These are phyloP conservation scores for Drosophila pachea DNA, from an alignment of 1,140 invertebrate genomes.

Conservation along the genomic window DNA sequence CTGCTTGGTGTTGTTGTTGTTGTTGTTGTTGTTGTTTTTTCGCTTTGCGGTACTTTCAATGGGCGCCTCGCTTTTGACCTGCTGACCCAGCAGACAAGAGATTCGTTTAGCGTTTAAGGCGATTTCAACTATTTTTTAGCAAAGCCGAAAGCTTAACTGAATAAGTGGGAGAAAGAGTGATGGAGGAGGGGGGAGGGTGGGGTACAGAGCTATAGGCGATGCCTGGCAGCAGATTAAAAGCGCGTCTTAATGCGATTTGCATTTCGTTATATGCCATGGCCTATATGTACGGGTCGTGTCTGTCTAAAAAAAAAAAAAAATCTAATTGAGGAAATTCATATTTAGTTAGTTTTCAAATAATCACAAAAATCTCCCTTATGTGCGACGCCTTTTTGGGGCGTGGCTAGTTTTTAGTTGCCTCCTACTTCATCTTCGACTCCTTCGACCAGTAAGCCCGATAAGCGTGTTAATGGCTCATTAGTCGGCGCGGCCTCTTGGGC, in stretches of 20 bases:
- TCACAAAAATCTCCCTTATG: conserved; percentile 20
- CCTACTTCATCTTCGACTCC: background rate
- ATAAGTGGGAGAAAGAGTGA: background rate
- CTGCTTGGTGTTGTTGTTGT: conserved; percentile 11
- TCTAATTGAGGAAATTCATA: conserved; percentile 70
- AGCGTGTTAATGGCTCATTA: conserved; percentile 72
- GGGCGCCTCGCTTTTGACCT: conserved; percentile 39
- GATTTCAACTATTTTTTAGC: conserved; percentile 22
- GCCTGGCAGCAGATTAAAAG: conserved; percentile 57
- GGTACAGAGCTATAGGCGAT: conserved; percentile 47
- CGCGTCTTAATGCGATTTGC: conserved; percentile 67
- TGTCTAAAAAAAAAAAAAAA: conserved; percentile 22
- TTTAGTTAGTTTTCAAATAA: conserved; percentile 38
- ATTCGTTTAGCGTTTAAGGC: conserved; percentile 45
- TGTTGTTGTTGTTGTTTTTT: conserved; percentile 9
- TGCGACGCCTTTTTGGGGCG: conserved; percentile 31
- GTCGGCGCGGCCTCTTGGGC: conserved; percentile 22
- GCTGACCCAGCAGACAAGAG: conserved; percentile 46
- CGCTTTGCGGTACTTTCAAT: conserved; percentile 36
- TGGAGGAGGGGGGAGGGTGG: conserved; percentile 1
- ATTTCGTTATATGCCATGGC: conserved; percentile 49
- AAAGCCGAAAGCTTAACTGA: conserved; percentile 1
- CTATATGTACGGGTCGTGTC: conserved; percentile 25
- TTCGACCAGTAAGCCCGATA: conserved; percentile 37
- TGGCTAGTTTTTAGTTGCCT: conserved; percentile 43